Evolutionary conservation across 2,888 invertebrate species (phyloP).

Genomic region (Eupithecia subumbrata): DNA sequence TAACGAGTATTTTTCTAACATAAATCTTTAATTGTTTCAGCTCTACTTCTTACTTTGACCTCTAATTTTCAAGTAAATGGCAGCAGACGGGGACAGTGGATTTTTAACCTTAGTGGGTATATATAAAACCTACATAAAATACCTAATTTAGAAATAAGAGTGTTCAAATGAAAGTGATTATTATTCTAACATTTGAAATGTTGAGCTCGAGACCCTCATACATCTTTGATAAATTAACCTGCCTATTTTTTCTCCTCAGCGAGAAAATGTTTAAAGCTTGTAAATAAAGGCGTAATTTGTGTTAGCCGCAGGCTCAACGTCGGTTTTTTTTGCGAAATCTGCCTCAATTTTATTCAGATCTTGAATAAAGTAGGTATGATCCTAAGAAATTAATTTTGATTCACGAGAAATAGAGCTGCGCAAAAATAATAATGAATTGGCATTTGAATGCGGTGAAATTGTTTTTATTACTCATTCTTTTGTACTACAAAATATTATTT

Average conservation of each 20-base stretch:
- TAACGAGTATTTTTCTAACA: not conserved
- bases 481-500: not conserved
- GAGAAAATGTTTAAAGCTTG: constrained; percentile 52
- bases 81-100: constrained; percentile 53
- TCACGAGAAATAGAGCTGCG: constrained; percentile 73
- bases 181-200: constrained; percentile 34
- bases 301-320: constrained; percentile 73
- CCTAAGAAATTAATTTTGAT: constrained; percentile 78
- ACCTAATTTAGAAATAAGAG: constrained; percentile 11
- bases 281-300: constrained; percentile 81
- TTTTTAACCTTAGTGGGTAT: not conserved
- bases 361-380: constrained; percentile 75
- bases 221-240: constrained; percentile 27
- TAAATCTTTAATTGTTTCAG: constrained; percentile 62
- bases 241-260: constrained; percentile 30
- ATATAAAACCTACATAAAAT: not conserved
- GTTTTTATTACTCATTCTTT: constrained; percentile 9
- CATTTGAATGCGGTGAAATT: constrained; percentile 55
- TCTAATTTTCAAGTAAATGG: constrained; percentile 33
- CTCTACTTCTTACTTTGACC: constrained; percentile 65
- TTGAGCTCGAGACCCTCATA: constrained; percentile 24
- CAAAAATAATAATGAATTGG: constrained; percentile 75
- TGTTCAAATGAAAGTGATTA: constrained; percentile 37
- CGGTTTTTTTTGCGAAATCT: constrained; percentile 76
- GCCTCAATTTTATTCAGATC: constrained; percentile 79